Conservation (phyloP, 2,888 invertebrate genomes). For the Callyntrura guangdongensis region DNA sequence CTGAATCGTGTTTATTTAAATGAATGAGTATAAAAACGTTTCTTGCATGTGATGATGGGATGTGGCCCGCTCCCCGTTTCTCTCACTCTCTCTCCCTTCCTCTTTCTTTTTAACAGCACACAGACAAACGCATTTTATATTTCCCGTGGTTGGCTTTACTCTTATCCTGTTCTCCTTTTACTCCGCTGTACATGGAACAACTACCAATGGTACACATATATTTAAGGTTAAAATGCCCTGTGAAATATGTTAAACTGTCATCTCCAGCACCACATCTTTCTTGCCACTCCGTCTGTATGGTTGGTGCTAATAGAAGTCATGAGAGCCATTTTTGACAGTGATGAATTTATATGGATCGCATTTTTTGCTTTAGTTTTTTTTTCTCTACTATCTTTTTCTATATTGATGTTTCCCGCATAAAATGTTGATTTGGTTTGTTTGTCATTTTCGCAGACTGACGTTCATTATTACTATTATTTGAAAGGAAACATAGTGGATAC, state of each 20-base stretch:
- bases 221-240: slow-evolving; percentile 62
- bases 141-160: slow-evolving; percentile 12
- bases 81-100: not conserved
- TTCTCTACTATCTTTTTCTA: slow-evolving; percentile 9
- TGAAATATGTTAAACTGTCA: slow-evolving; percentile 75
- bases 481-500: not conserved
- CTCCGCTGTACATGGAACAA: not conserved
- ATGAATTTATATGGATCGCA: slow-evolving; percentile 73
- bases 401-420: not conserved
- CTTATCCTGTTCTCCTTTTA: not conserved
- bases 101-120: not conserved
- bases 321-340: slow-evolving; percentile 72
- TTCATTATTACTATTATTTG: not conserved
- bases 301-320: slow-evolving; percentile 72
- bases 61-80: not conserved
- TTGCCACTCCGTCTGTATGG: slow-evolving; percentile 24
- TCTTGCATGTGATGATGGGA: slow-evolving; percentile 56
- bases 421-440: not conserved
- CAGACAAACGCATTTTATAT: slow-evolving; percentile 10
- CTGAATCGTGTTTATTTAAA: slow-evolving; percentile 51
- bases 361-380: slow-evolving; percentile 55
- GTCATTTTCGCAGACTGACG: not conserved
- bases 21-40: slow-evolving; percentile 54
- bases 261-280: slow-evolving; percentile 72
- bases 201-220: slow-evolving; percentile 33